Conservation (phyloP, 2,888 invertebrate species). For the Pogonocherus hispidulus region DNA sequence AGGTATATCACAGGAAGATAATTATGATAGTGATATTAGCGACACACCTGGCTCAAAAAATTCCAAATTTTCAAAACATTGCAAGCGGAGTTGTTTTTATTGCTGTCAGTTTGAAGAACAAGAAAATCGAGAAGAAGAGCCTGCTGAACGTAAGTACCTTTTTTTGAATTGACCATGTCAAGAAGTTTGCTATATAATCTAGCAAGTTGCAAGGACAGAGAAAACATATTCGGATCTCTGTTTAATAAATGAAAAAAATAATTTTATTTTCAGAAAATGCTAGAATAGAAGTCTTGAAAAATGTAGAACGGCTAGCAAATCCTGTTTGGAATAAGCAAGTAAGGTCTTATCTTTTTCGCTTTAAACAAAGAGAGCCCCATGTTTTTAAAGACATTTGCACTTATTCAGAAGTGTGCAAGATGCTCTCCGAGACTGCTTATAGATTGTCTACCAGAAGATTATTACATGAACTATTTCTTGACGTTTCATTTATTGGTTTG, state of each 20-base stretch:
- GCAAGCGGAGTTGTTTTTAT: conserved; percentile 46
- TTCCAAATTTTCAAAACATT: conserved; percentile 43
- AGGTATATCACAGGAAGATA: background rate
- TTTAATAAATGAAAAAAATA: background rate
- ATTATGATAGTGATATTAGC: background rate
- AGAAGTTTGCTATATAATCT: no score
- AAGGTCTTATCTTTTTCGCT: conserved; percentile 83
- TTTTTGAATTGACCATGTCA: no score
- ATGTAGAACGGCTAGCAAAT: conserved; percentile 83
- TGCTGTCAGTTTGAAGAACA: conserved; percentile 46
- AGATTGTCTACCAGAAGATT: conserved; percentile 87
- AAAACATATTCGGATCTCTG: conserved; percentile 48
- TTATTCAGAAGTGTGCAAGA: conserved; percentile 90
- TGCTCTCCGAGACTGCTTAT: conserved; percentile 85
- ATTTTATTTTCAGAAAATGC: conserved; percentile 47
- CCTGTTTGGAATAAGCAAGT: conserved; percentile 85
- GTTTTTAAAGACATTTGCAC: conserved; percentile 89
- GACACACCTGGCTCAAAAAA: background rate
- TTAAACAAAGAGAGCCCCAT: conserved; percentile 81
- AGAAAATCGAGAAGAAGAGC: conserved; percentile 31
- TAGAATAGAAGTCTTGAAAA: conserved; percentile 75
- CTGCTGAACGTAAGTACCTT: conserved; percentile 42
- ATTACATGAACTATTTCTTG: conserved; percentile 93
- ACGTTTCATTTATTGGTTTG: conserved; percentile 81
- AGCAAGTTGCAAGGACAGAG: no score